phyloP scores from a whole-genome alignment of 2,113 vertebrate species.

The Rhinolophus ferrumequinum region DNA sequence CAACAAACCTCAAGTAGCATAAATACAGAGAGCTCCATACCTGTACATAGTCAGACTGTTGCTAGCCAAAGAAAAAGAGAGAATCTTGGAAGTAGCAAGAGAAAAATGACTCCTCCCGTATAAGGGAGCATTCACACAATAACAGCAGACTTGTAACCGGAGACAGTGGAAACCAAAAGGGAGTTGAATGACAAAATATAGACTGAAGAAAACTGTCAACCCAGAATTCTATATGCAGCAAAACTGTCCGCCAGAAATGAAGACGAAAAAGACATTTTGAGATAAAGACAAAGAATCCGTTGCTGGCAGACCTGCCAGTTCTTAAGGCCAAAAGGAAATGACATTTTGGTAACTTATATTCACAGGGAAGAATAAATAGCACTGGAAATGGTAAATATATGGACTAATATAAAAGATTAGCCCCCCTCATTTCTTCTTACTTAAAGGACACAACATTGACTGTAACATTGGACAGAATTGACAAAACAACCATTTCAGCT shows the following conservation, averaged over 20 bases:
- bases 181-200: not conserved
- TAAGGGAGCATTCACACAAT: not conserved
- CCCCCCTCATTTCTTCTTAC: not conserved
- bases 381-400: not conserved
- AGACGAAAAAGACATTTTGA: not conserved
- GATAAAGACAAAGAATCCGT: not conserved
- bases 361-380: not conserved
- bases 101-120: not conserved
- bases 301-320: not conserved
- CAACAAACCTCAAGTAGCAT: not conserved
- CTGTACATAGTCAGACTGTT: not conserved
- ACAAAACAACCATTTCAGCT: not conserved
- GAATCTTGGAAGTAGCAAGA: not conserved
- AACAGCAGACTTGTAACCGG: not conserved
- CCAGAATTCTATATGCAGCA: not conserved
- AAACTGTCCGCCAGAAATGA: not conserved
- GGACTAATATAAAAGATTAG: not conserved
- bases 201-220: not conserved
- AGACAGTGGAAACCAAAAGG: not conserved
- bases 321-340: not conserved
- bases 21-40: not conserved
- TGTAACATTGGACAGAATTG: not conserved
- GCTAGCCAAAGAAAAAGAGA: not conserved
- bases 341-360: not conserved
- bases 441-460: not conserved